Evolutionary conservation across 1,140 invertebrate genomes (phyloP), one percentile per base, ranked within the genome.

Genomic region (Trigoniulus corallinus): DNA sequence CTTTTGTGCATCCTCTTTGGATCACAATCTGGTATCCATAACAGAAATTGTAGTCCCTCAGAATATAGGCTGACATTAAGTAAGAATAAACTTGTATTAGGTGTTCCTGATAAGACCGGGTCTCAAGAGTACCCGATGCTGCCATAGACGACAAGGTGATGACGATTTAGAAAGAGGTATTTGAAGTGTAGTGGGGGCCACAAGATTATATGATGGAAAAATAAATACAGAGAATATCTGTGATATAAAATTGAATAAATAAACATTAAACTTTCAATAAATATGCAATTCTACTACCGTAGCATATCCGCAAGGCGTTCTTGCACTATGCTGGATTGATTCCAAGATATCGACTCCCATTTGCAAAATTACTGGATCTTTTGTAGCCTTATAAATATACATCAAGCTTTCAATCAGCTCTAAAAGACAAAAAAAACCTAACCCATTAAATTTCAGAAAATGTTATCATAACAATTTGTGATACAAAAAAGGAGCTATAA

Each of bases 401-500:
- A 98, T 92, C 15, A 94, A 79, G 39, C 89, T 95, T 67, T 99
- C 95, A 29, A 93, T 80, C 1, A 98, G 75, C 69, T 98, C 95
- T 72, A 34, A 34, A 34, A 7, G 29, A 34, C n/a, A 45, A 51
- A 7, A 34, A 46, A 26, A 27, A 45, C 4, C 23, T 41, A 3
- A 18, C 7, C 10, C 7, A 7, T 23, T 48, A 22, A n/a, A 4
- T n/a, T 23, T 15, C 12, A 12, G 12, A 12, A 39, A 13, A 39
- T 39, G 37, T 39, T 12, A 13, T 39, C 42, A 44, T 44, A 44
- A 20, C 7, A 44, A 7, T 12, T 7, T 24, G 4, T 21, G 27
- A 34, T 46, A 54, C 53, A 29, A 34, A 34, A 24, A 12, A 21
- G 4, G 15, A 15, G 15, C 7, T 34, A 7, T 25, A n/a, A 18